Evolutionary conservation across 2,797 vertebrate species (phyloP), one percentile per base, ranked within the genome.

Genomic region (Garrulus glandarius): DNA sequence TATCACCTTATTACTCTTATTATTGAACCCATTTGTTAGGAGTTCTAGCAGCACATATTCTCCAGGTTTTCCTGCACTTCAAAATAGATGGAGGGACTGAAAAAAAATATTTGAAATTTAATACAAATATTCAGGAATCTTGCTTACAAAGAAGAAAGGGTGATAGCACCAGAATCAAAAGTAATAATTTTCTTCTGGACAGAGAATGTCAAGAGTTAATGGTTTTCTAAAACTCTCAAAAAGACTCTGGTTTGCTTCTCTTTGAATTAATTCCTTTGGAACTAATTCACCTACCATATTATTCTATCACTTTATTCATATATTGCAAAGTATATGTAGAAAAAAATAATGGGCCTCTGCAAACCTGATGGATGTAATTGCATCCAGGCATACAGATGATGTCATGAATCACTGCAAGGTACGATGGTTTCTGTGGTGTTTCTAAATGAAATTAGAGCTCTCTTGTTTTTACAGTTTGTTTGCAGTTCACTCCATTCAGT

Each of bases 401-500:
- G 68, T 91, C 61, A 43, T 72, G 53, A 93, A 63, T 87, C 52
- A 26, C 11, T 72, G 81, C 37, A 72, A 86, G 59, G 65, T 93
- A 79, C 32, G 41, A 50, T 39, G 72, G 70, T 86, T 96, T 96
- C 59, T 95, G 86, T 92, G 87, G 89, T 91, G 57, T 83, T 96
- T 93, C 76, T 63, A 91, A 91, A 92, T 82, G 22, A 91, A 85
- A 57, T 88, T 68, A 77, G 29, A 80, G 29, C 41, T 47, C 67
- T 93, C 44, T 80, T 75, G 69, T 95, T 89, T 92, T 89, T 91
- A 65, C 41, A 59, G 68, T 85, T 93, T 84, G 71, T 81, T 92
- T 84, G 53, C 0, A 1, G 32, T 92, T 34, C 43, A 65, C 23
- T 94, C 61, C 17, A 4, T 90, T 90, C 80, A 72, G 70, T 64